These are phyloP conservation scores for Erithacus rubecula DNA, from an alignment of 2,797 vertebrate genomes.

Conservation along the genomic window DNA sequence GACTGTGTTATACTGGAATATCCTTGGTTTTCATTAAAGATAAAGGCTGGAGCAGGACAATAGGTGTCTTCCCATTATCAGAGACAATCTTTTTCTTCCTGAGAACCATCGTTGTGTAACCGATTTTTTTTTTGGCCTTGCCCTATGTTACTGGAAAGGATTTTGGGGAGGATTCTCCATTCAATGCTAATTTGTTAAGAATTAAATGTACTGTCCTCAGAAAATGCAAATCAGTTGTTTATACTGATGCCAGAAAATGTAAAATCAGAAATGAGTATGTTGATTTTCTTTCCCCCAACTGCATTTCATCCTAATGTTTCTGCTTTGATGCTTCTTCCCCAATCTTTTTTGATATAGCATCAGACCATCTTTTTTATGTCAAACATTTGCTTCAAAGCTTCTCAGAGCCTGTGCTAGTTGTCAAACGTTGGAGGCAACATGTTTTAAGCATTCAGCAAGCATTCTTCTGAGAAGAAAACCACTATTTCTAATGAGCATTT, in stretches of 20 bases:
- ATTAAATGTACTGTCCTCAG: not conserved
- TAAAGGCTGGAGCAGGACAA: not conserved
- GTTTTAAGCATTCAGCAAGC: conserved; percentile 73
- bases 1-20: not conserved
- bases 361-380: conserved; percentile 69
- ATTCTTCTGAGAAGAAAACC: conserved; percentile 71
- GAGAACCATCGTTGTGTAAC: not conserved
- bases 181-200: conserved; percentile 36
- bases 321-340: conserved; percentile 56
- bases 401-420: conserved; percentile 66
- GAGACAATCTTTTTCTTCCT: not conserved
- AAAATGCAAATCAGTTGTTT: conserved; percentile 69
- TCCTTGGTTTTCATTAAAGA: not conserved
- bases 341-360: conserved; percentile 65
- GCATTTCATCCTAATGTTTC: conserved; percentile 57
- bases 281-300: conserved; percentile 53
- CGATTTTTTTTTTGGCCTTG: not conserved
- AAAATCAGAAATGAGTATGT: conserved; percentile 63
- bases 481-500: conserved; percentile 76
- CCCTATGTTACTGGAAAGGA: not conserved
- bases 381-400: conserved; percentile 71
- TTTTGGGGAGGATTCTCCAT: not conserved
- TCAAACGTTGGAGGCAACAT: conserved; percentile 70
- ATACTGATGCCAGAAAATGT: conserved; percentile 58
- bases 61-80: not conserved